These are phyloP conservation scores for Thunnus maccoyii DNA, from an alignment of 2,113 vertebrate genomes.

Conservation along the genomic window DNA sequence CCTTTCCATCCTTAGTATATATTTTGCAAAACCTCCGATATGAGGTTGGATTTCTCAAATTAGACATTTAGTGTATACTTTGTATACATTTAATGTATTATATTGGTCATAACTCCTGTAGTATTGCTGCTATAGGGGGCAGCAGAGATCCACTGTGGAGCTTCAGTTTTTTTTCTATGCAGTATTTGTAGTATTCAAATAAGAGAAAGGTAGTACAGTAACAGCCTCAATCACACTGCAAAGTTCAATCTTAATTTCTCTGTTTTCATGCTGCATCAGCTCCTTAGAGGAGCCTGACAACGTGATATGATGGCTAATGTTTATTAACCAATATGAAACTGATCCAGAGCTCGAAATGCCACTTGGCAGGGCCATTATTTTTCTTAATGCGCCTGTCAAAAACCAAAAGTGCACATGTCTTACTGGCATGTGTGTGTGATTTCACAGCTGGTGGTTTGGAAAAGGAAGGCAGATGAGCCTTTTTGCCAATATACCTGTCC, in stretches of 20 bases:
- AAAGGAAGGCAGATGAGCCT: not conserved
- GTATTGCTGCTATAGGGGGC: conserved; percentile 53
- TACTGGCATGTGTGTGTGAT: conserved; percentile 5
- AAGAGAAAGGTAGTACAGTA: not conserved
- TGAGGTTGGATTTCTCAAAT: not conserved
- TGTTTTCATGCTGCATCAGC: conserved; percentile 40
- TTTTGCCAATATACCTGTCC: not conserved
- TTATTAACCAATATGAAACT: conserved; percentile 43
- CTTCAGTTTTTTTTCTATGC: not conserved
- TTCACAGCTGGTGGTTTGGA: conserved; percentile 1
- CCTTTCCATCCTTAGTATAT: not conserved
- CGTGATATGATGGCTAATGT: conserved; percentile 34
- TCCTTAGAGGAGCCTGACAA: conserved; percentile 28
- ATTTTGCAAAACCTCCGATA: not conserved
- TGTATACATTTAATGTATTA: not conserved
- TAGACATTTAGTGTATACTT: not conserved
- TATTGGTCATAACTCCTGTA: not conserved
- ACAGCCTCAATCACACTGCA: conserved; percentile 44
- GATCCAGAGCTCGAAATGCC: conserved; percentile 47
- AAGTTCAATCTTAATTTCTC: conserved; percentile 37
- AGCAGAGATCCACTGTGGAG: conserved; percentile 48
- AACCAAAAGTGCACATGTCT: conserved; percentile 41
- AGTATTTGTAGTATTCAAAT: conserved; percentile 17
- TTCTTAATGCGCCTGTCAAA: conserved; percentile 57
- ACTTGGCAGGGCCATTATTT: conserved; percentile 53